A percentile compares a stretch with the other conserved stretches of the same genome.
Evolutionary conservation across 2,113 vertebrate species (phyloP).

Genomic region (Oreochromis aureus): DNA sequence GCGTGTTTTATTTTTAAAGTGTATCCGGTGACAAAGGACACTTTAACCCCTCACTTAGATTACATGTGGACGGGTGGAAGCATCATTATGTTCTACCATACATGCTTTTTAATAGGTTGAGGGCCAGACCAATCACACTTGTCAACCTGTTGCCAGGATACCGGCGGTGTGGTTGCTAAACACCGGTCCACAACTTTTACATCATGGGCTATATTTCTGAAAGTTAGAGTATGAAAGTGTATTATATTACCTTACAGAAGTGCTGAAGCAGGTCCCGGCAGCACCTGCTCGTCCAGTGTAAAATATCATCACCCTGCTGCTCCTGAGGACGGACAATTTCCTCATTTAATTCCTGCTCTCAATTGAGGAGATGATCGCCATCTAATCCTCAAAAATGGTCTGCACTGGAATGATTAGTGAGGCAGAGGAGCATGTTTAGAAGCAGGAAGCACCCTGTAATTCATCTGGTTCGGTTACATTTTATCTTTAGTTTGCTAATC

Average conservation of each 20-base stretch:
- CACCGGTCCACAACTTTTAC: slow-evolving; percentile 86
- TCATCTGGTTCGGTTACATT: background rate
- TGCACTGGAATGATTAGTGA: background rate
- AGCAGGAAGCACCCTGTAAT: background rate
- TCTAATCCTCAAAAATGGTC: background rate
- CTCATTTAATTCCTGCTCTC: slow-evolving; percentile 5
- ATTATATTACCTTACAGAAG: slow-evolving; percentile 83
- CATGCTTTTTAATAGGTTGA: slow-evolving; percentile 75
- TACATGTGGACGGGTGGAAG: slow-evolving; percentile 74
- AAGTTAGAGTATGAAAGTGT: slow-evolving; percentile 82
- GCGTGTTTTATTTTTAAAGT: slow-evolving; percentile 87
- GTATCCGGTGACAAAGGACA: slow-evolving; percentile 82
- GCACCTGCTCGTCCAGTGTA: slow-evolving; percentile 71
- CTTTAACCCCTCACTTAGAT: slow-evolving; percentile 81
- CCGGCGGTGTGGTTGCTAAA: slow-evolving; percentile 77
- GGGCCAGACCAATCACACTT: slow-evolving; percentile 75
- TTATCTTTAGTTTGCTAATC: background rate
- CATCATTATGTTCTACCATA: slow-evolving; percentile 75
- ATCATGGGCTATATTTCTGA: slow-evolving; percentile 97
- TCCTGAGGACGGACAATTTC: slow-evolving; percentile 9
- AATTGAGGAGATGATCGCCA: background rate
- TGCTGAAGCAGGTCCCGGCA: slow-evolving; percentile 78
- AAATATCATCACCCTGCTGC: slow-evolving; percentile 57
- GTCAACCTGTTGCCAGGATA: slow-evolving; percentile 68
- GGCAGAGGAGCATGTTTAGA: background rate